A percentile compares a stretch with the other conserved stretches of the same genome.
Conservation (phyloP, 1,140 invertebrate genomes). For the Drosophila pectinifera region DNA sequence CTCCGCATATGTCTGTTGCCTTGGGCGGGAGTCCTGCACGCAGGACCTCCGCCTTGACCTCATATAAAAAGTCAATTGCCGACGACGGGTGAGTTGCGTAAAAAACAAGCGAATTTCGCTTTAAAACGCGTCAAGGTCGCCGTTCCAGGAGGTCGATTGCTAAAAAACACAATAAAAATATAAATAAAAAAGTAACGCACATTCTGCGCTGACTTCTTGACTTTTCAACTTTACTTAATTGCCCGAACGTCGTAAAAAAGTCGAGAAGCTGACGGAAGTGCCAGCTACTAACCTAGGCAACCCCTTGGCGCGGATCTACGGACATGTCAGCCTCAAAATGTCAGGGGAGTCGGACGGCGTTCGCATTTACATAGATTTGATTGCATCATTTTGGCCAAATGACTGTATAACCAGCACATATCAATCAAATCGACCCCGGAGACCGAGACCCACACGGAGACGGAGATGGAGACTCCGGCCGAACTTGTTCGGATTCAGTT, state of each 20-base stretch:
- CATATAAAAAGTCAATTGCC: constrained; percentile 74
- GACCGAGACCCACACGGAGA: constrained; percentile 5
- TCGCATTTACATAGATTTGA: constrained; percentile 80
- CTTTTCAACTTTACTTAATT: constrained; percentile 79
- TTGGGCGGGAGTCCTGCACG: no score
- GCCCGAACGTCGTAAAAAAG: constrained; percentile 59
- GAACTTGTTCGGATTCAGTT: constrained; percentile 28
- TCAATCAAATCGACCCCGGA: constrained; percentile 68
- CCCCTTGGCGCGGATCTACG: constrained; percentile 23
- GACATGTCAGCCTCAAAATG: constrained; percentile 56
- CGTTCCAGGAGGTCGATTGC: constrained; percentile 3
- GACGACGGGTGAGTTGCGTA: constrained; percentile 55
- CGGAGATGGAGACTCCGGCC: constrained; percentile 1
- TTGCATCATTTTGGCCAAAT: constrained; percentile 81
- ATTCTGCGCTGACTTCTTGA: constrained; percentile 73
- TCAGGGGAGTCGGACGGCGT: constrained; percentile 52
- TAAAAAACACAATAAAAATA: constrained; percentile 61
- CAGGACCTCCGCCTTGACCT: constrained; percentile 14
- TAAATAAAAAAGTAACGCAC: constrained; percentile 50
- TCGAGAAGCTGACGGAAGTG: constrained; percentile 59
- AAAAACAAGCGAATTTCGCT: constrained; percentile 55
- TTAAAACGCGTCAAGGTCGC: constrained; percentile 60
- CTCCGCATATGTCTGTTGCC: constrained; percentile 47
- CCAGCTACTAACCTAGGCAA: constrained; percentile 59
- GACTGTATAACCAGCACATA: constrained; percentile 81